These are phyloP conservation scores for Sebastes cheni DNA, from an alignment of 2,797 vertebrate species.

Conservation along the genomic window DNA sequence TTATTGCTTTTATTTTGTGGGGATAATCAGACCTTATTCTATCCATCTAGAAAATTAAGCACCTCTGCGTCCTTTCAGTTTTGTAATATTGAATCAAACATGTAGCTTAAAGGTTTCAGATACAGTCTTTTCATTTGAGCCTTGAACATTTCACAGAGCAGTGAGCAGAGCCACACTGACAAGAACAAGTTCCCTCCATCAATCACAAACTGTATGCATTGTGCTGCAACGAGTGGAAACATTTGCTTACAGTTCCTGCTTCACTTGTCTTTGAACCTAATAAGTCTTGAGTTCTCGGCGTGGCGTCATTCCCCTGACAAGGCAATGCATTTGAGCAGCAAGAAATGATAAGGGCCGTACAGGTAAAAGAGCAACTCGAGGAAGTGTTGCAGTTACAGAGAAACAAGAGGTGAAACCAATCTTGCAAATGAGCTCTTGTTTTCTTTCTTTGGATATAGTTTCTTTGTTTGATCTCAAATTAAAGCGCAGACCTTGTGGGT, in stretches of 20 bases:
- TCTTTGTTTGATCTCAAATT: slow-evolving; percentile 60
- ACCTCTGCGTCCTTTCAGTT: not conserved
- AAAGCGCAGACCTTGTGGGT: slow-evolving; percentile 22
- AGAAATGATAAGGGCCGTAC: slow-evolving; percentile 8
- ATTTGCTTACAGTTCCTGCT: slow-evolving; percentile 62
- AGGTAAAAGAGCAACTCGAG: slow-evolving; percentile 32
- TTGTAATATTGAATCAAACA: not conserved
- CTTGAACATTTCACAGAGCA: slow-evolving; percentile 32
- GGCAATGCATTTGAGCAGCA: slow-evolving; percentile 1
- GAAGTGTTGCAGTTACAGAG: slow-evolving; percentile 6
- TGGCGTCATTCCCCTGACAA: slow-evolving; percentile 23
- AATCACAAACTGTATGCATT: slow-evolving; percentile 47
- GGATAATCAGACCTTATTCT: not conserved
- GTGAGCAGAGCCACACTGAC: slow-evolving; percentile 18
- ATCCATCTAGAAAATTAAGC: not conserved
- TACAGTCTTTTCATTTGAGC: slow-evolving; percentile 3
- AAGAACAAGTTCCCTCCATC: slow-evolving; percentile 40
- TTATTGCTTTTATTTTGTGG: not conserved
- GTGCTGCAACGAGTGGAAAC: slow-evolving; percentile 46
- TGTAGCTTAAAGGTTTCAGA: not conserved
- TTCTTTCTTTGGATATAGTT: not conserved
- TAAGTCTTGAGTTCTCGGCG: slow-evolving; percentile 19
- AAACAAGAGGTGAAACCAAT: slow-evolving; percentile 42
- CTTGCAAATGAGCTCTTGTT: not conserved
- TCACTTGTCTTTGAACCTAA: slow-evolving; percentile 52